Percentiles rank a stretch among this genome's conserved stretches.
These are phyloP conservation scores for Psammodynastes pulverulentus DNA, from an alignment of 2,113 vertebrate genomes.

Conservation along the genomic window DNA sequence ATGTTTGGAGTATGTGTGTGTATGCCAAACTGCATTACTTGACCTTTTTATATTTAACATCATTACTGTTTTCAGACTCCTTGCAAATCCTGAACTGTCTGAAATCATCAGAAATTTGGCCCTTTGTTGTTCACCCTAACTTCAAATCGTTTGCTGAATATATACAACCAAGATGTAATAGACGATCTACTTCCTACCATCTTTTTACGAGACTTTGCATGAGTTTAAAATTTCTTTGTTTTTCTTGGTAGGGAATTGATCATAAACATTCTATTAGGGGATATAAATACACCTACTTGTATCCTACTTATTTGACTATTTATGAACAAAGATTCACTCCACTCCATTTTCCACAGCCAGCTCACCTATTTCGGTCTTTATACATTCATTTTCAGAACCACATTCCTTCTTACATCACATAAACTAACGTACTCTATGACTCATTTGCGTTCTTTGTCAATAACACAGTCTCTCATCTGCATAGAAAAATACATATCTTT, in stretches of 20 bases:
- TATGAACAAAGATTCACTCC: background rate
- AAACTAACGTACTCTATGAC: background rate
- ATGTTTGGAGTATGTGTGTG: background rate
- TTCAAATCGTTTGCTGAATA: background rate
- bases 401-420: background rate
- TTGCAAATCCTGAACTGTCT: background rate
- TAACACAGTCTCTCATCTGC: background rate
- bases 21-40: background rate
- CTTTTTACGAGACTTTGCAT: background rate
- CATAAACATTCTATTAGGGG: background rate
- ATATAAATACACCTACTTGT: background rate
- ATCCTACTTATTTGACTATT: background rate
- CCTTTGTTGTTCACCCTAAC: background rate
- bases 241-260: background rate
- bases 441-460: background rate
- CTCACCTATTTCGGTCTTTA: background rate
- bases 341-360: background rate
- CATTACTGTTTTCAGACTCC: background rate
- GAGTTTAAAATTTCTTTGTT: background rate
- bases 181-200: background rate
- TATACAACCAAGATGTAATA: background rate
- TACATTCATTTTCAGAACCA: background rate
- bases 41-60: background rate
- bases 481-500: background rate
- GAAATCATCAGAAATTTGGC: background rate